Evolutionary conservation across 2,797 vertebrate species (phyloP), one percentile per base, ranked within the genome.

Genomic region (Coranthus polyacanthus): DNA sequence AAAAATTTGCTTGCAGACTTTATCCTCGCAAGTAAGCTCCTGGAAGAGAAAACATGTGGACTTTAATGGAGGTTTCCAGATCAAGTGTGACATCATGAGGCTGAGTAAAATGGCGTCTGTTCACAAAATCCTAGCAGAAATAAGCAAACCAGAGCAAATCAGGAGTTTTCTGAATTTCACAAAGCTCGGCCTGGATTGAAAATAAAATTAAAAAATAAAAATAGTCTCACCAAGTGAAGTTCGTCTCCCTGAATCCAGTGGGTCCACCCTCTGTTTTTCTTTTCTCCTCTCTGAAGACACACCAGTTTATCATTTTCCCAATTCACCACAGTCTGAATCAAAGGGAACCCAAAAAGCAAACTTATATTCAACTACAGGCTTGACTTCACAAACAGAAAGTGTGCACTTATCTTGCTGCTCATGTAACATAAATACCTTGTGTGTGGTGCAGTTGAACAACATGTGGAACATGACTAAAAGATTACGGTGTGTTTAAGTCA

Each of bases 171-270:
- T n/a, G n/a, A n/a, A n/a, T n/a, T n/a, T n/a, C 24, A 26, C 24
- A 26, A 26, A n/a, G n/a, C 8, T 3, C 8, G 8, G 24, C 5
- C 24, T 32, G 3, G 29, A 29, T 7, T 29, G 6, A 29, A 7
- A 29, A 7, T 5, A 8, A 6, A 6, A 26, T n/a, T n/a, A 26
- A 26, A 26, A 26, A 55, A 26, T 13, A 22, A 50, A 50, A 68
- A 67, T n/a, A n/a, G n/a, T n/a, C 9, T 44, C 94, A 98, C 96
- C 95, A 97, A 83, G 56, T 96, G 85, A 37, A 98, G 94, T 36
- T 93, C 63, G 6, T 95, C 93, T 67, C 93, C 96, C 65, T 96
- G 78, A 3, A 96, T 89, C 96, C 97, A 97, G 36, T 98, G 96
- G 43, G 79, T 93, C 96, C 96, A 98, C 1, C 96, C 95, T 66